These are phyloP conservation scores for Himalopsyche anomala DNA, from an alignment of 2,888 invertebrate genomes.

Conservation along the genomic window DNA sequence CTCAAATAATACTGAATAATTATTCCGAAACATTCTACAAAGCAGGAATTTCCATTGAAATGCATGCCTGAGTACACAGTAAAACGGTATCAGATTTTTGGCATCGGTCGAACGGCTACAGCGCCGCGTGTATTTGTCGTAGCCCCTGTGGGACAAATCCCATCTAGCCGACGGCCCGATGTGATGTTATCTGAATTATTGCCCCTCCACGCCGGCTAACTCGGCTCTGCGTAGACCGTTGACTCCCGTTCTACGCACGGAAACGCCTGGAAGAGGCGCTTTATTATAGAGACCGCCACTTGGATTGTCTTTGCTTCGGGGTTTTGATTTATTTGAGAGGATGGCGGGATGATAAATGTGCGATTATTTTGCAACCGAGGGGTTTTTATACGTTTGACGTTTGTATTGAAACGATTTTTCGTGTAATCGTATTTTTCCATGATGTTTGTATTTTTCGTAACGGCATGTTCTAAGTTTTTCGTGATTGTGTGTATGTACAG, in stretches of 20 bases:
- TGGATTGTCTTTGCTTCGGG: conserved; percentile 14
- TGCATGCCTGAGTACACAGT: not conserved
- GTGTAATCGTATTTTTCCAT: not conserved
- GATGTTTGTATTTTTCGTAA: not conserved
- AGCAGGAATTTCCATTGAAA: not conserved
- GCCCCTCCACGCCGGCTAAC: conserved; percentile 45
- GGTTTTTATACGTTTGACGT: conserved; percentile 16
- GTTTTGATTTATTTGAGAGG: conserved; percentile 31
- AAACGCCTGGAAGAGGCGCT: not conserved
- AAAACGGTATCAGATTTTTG: not conserved
- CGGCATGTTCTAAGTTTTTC: not conserved
- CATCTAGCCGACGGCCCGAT: conserved; percentile 50
- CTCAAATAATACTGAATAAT: too few species aligned
- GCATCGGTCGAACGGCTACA: not conserved
- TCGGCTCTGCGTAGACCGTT: not conserved
- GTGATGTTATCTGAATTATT: conserved; percentile 57
- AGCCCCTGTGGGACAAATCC: conserved; percentile 52
- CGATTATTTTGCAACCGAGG: conserved; percentile 21
- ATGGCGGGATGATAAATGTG: conserved; percentile 10
- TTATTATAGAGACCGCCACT: conserved; percentile 26
- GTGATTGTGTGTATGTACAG: too few species aligned
- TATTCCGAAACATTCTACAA: too few species aligned
- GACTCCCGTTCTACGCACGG: conserved; percentile 4
- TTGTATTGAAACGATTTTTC: conserved; percentile 11
- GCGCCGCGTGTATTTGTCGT: conserved; percentile 18